These are phyloP conservation scores for Archilochus colubris DNA, from an alignment of 2,113 vertebrate species.

Conservation along the genomic window DNA sequence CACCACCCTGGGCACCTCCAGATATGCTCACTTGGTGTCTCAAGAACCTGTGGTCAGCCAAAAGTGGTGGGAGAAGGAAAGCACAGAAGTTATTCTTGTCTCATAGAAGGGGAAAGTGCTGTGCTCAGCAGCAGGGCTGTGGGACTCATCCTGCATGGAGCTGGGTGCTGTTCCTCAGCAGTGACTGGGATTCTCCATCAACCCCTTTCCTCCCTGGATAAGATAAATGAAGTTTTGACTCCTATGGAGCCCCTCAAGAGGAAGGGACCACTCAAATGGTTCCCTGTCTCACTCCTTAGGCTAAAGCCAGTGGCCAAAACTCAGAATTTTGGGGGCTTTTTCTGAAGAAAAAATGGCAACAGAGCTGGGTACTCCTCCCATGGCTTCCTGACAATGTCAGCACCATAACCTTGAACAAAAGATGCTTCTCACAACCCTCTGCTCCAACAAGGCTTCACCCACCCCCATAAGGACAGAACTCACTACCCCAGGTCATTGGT, in stretches of 20 bases:
- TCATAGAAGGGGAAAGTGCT: neutral
- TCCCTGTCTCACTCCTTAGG: neutral
- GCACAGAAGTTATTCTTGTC: neutral
- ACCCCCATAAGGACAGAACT: neutral
- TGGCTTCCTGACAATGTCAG: neutral
- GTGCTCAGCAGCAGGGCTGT: neutral
- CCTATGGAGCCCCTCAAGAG: fast-evolving
- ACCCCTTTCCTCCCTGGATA: neutral
- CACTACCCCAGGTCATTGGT: neutral
- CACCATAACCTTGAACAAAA: neutral
- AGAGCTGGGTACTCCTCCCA: neutral
- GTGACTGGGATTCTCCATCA: neutral
- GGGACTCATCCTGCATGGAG: neutral
- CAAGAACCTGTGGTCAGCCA: neutral
- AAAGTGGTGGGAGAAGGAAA: neutral
- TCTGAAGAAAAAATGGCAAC: neutral
- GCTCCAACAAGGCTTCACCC: neutral
- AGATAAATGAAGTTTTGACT: neutral
- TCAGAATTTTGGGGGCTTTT: neutral
- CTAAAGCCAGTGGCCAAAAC: fast-evolving
- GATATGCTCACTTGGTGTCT: neutral
- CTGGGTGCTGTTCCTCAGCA: neutral
- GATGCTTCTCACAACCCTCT: neutral
- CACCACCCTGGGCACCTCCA: neutral
- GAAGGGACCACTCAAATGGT: neutral